Base-by-base conservation (phyloP, 1,140 invertebrate species). In the Halesus radiatus region DNA sequence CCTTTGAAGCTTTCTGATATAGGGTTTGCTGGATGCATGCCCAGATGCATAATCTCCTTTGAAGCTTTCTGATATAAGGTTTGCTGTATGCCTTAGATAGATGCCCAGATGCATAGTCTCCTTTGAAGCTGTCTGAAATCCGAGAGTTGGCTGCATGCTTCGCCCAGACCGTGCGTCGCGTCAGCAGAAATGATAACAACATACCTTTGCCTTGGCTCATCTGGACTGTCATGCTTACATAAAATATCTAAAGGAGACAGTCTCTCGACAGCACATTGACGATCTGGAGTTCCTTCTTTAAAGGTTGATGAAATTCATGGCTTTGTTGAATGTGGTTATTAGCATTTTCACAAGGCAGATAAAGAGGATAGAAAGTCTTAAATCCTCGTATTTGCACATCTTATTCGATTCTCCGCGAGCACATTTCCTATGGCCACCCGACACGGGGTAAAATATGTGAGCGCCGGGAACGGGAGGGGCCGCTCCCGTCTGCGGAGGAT, bases 401-500 rank as follows among this genome's bases (percentile, higher is more conserved):
- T 56, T 56, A n/a, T 7, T 56, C 54, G 54, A 18, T 56, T 56
- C 8, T n/a, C 54, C n/a, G n/a, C 6, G 54, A 20, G 32, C 15
- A 45, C 26, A 70, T 1, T n/a, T 26, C n/a, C 37, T 5, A 18
- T 52, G 70, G 45, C 62, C 66, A 66, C 62, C 62, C 62, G 29
- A 60, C 56, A 56, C 26, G 50, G 50, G 68, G 45, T 74, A 75
- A 75, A 80, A 75, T 74, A 74, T 29, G 68, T 45, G 81, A 66
- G 78, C 26, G 75, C 73, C 73, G 78, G 32, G 53, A 72, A 80
- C 78, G 75, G 81, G 81, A 82, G 81, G 81, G 70, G 80, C 56
- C 62, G 74, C 37, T 15, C 50, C 72, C 73, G 81, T 77, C 81
- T 80, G 78, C 50, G 37, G 52, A 68, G 81, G 81, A 82, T 82